Evolutionary conservation across 2,888 invertebrate genomes (phyloP), one percentile per base, ranked within the genome.

Genomic region (Chaitophorus viminalis): DNA sequence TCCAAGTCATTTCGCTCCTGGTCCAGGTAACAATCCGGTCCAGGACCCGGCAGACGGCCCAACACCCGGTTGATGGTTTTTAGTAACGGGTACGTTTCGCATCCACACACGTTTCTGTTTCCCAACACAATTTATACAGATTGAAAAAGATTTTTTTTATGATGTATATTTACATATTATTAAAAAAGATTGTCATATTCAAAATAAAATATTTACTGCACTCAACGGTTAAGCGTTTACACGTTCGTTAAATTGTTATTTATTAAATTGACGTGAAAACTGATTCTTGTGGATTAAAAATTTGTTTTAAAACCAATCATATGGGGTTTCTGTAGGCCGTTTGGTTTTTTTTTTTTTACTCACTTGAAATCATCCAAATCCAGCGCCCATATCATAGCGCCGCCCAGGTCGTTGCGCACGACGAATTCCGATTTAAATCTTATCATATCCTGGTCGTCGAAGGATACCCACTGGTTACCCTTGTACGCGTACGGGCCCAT

Each of bases 391-490:
- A 96, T 94, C 97, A 97, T 97, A 74, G 95, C 95, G 65, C 97
- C 97, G 29, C 95, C 97, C 6, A 98, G 92, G 0, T 94, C 95
- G 93, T 96, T 95, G 1, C 94, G 93, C 89, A 95, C 94, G 14
- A 97, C 94, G 90, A 95, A 97, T 90, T 96, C 95, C 5, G 96
- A 94, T 92, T 98, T 98, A 90, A 96, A 94, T 52, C 94, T 93
- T 33, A 96, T 94, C 94, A 97, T 97, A 65, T 94, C 93, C 65
- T 95, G 94, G 91, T 98, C 98, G 91, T 98, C 98, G 90, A 97
- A 98, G 14, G 97, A 96, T 11, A 97, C 97, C 98, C 98, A 98
- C 90, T 98, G 98, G 91, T 97, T 96, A 39, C 95, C 93, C 89
- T 93, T 92, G 90, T 95, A 95, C 0, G 97, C 96, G 91, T 97